Conservation (phyloP, 2,888 invertebrate species). For the Pseudococcus viburni region DNA sequence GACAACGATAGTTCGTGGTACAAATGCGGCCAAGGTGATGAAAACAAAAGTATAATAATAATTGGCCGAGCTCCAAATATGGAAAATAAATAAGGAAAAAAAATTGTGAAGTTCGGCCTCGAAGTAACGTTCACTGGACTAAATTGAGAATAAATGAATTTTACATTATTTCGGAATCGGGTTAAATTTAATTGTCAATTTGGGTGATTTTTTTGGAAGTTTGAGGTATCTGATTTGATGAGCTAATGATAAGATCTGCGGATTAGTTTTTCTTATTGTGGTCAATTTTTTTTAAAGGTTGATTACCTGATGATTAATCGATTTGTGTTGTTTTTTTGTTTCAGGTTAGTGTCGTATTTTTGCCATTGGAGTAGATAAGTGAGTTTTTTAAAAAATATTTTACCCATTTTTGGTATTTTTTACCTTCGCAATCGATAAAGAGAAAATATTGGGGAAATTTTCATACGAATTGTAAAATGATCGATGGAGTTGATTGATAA, state of each 20-base stretch:
- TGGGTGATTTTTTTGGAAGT: too few relatives aligned
- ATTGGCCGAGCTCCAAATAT: conserved; percentile 32
- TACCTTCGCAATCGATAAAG: too few relatives aligned
- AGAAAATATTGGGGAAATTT: too few relatives aligned
- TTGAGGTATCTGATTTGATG: too few relatives aligned
- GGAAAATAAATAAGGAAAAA: not conserved
- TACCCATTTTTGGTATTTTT: too few relatives aligned
- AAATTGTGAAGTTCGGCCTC: conserved; percentile 7
- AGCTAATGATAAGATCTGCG: too few relatives aligned
- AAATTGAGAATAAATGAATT: not conserved
- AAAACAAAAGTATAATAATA: conserved; percentile 22
- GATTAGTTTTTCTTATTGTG: too few relatives aligned
- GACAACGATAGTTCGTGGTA: not conserved
- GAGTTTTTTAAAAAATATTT: too few relatives aligned
- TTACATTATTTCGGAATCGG: not conserved
- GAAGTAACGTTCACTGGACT: not conserved
- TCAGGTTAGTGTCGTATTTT: not conserved
- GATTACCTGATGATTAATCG: not conserved
- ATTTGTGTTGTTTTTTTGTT: not conserved
- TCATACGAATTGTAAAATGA: too few relatives aligned
- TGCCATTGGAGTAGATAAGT: not conserved
- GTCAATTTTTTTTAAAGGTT: not conserved
- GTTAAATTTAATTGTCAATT: not conserved
- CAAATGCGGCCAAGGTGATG: conserved; percentile 25
- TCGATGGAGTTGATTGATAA: too few relatives aligned